These are phyloP conservation scores for Zootermopsis nevadensis DNA, from an alignment of 2,888 invertebrate species.

Conservation along the genomic window DNA sequence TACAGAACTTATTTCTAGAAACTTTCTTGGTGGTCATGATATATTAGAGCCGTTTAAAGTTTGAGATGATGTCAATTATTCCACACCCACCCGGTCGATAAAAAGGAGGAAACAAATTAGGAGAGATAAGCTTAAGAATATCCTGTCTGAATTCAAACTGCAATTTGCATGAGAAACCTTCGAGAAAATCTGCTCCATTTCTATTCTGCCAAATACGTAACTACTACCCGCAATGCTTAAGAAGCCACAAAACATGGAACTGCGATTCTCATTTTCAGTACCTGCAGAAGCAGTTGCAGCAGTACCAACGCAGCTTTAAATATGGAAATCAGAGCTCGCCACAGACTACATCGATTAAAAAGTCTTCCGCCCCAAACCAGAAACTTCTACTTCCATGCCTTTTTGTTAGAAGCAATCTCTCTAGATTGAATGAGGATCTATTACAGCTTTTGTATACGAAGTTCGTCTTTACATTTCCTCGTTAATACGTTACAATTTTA, in stretches of 20 bases:
- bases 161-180: background rate
- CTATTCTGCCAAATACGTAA: background rate
- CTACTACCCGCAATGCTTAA: background rate
- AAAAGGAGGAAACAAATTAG: background rate
- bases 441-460: background rate
- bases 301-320: background rate
- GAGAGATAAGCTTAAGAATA: background rate
- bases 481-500: background rate
- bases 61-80: background rate
- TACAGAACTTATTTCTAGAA: too few relatives aligned
- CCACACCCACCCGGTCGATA: background rate
- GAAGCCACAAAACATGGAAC: background rate
- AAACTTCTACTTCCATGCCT: background rate
- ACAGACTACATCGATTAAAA: background rate
- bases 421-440: background rate
- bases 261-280: background rate
- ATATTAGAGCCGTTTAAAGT: background rate
- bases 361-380: background rate
- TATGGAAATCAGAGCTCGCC: background rate
- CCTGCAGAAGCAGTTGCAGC: background rate
- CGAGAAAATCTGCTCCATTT: background rate
- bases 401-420: background rate
- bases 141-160: background rate
- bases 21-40: background rate
- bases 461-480: background rate